Conservation (phyloP, 2,113 vertebrate species). For the Sigmodon hispidus region DNA sequence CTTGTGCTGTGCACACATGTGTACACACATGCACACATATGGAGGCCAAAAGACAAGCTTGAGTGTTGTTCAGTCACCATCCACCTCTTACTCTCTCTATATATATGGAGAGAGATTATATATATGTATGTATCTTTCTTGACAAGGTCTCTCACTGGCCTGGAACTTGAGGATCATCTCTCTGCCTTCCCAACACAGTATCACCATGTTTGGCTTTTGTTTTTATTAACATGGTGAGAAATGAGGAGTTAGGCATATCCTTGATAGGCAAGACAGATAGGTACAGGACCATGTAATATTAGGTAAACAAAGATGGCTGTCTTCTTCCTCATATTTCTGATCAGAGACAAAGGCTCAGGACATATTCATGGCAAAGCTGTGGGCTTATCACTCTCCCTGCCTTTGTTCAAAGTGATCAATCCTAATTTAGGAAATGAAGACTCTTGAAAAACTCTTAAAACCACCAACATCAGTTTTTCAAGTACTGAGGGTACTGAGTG, state of each 20-base stretch:
- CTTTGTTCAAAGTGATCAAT: not conserved
- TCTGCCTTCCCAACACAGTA: not conserved
- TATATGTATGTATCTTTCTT: no score
- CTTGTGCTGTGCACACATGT: not conserved
- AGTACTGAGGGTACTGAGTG: not conserved
- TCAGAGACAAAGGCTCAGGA: not conserved
- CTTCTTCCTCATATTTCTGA: not conserved
- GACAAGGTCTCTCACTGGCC: not conserved
- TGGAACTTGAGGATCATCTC: not conserved
- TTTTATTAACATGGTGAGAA: not conserved
- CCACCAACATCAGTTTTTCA: not conserved
- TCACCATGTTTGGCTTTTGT: not conserved
- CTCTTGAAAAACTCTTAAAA: not conserved
- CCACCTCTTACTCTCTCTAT: not conserved
- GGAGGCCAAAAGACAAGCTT: not conserved
- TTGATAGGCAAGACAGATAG: not conserved
- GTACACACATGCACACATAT: not conserved
- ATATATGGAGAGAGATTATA: no score
- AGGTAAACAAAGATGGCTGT: not conserved
- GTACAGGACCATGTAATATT: not conserved
- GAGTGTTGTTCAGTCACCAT: not conserved
- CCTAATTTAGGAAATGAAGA: not conserved
- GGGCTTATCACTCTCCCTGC: not conserved
- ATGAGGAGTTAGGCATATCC: not conserved
- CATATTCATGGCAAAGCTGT: not conserved